phyloP scores from a whole-genome alignment of 2,888 invertebrate genomes.

The Hirudinaria manillensis region DNA sequence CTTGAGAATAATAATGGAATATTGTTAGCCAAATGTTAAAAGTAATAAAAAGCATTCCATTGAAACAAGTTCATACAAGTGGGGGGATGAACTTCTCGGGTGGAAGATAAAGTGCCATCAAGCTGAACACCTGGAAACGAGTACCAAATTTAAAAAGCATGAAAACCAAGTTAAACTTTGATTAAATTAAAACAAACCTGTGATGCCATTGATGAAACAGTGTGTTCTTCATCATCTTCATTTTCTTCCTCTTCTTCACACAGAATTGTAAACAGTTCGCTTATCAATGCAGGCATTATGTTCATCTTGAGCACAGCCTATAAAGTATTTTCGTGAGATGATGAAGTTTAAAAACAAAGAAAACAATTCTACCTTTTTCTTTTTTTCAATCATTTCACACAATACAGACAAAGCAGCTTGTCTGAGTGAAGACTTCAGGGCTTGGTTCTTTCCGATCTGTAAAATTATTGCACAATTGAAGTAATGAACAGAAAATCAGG shows the following conservation, averaged over 20 bases:
- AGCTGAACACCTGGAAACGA: constrained; percentile 62
- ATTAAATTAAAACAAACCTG: constrained; percentile 55
- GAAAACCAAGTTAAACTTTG: neutral
- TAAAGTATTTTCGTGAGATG: too few relatives aligned
- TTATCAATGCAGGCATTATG: constrained; percentile 65
- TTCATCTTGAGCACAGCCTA: constrained; percentile 65
- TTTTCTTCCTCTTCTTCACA: constrained; percentile 63
- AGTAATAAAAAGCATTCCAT: neutral
- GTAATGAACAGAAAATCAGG: neutral
- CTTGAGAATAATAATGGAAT: constrained; percentile 45
- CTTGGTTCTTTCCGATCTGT: constrained; percentile 55
- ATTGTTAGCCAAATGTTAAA: neutral
- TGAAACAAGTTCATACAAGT: constrained; percentile 57
- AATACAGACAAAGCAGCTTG: constrained; percentile 67
- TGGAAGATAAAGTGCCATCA: constrained; percentile 68
- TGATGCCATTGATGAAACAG: constrained; percentile 65
- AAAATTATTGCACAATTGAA: neutral
- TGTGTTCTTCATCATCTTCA: constrained; percentile 61
- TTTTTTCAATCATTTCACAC: constrained; percentile 64
- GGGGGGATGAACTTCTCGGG: constrained; percentile 71
- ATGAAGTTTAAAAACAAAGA: neutral
- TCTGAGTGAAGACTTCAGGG: constrained; percentile 62
- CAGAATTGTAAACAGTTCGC: constrained; percentile 67
- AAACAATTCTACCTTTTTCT: constrained; percentile 62
- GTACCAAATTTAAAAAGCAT: neutral